These are phyloP conservation scores for Poeciliopsis gracilis DNA, from an alignment of 2,797 vertebrate species.

Conservation along the genomic window DNA sequence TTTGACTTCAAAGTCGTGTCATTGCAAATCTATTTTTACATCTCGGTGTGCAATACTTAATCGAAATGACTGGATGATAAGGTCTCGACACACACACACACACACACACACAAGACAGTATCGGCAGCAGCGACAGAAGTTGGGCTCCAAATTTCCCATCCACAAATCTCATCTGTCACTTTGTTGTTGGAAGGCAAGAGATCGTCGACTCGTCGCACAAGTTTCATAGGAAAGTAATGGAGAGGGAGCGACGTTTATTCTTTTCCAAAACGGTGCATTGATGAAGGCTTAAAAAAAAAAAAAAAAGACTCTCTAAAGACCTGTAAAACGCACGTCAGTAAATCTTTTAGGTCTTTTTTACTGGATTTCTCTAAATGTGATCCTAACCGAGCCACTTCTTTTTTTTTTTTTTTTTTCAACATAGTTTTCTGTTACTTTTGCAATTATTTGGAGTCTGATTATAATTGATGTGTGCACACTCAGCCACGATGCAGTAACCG, in stretches of 20 bases:
- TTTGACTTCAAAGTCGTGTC: constrained; percentile 47
- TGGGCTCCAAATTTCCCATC: neutral
- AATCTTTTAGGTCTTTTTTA: neutral
- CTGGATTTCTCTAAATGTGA: neutral
- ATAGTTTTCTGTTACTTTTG: neutral
- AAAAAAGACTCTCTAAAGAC: neutral
- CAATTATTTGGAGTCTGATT: constrained; percentile 9
- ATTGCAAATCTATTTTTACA: constrained; percentile 43
- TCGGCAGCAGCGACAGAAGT: no score
- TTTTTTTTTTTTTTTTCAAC: no score
- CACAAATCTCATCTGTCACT: neutral
- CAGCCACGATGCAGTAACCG: neutral
- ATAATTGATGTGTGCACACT: constrained; percentile 6
- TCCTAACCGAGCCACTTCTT: neutral
- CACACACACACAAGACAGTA: no score
- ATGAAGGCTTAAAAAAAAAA: neutral
- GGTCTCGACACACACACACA: neutral
- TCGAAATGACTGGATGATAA: constrained; percentile 6
- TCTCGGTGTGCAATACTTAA: constrained; percentile 13
- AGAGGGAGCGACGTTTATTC: neutral
- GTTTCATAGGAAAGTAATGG: neutral
- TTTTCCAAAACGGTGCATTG: constrained; percentile 6
- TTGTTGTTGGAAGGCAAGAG: neutral
- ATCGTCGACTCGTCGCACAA: neutral
- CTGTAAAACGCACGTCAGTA: neutral